phyloP scores from a whole-genome alignment of 2,888 invertebrate genomes.

The Eupeodes latifasciatus region DNA sequence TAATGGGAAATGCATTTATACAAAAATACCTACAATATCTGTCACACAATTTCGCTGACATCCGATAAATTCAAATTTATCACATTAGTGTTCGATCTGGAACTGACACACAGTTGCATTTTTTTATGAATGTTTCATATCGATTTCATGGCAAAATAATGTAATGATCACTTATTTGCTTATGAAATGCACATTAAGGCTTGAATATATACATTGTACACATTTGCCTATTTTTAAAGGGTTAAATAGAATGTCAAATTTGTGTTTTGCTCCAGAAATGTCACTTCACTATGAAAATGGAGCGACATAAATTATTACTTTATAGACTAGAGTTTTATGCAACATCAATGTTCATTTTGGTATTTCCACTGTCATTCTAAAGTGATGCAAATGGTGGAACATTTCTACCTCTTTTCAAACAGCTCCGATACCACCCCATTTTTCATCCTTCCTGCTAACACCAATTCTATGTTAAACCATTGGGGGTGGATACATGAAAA shows the following conservation, averaged over 20 bases:
- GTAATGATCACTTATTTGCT: conserved; percentile 55
- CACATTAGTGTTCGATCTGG: conserved; percentile 51
- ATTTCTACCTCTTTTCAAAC: not conserved
- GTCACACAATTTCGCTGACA: conserved; percentile 48
- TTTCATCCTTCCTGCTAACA: not conserved
- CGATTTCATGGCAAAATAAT: conserved; percentile 62
- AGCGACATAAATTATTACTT: not conserved
- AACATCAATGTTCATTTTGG: conserved; percentile 13
- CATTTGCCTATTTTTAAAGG: conserved; percentile 8
- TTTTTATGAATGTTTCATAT: conserved; percentile 5
- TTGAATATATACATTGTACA: too few species aligned
- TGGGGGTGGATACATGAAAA: conserved; percentile 12
- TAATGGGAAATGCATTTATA: conserved; percentile 2
- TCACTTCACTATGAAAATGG: not conserved
- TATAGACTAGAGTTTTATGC: not conserved
- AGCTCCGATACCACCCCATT: too few species aligned
- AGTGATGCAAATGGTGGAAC: conserved; percentile 1
- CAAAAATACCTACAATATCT: not conserved
- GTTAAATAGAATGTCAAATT: not conserved
- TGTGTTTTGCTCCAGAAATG: conserved; percentile 11
- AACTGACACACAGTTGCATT: conserved; percentile 26
- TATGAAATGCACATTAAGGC: not conserved
- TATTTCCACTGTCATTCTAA: conserved; percentile 10
- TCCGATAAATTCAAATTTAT: conserved; percentile 49
- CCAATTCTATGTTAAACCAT: conserved; percentile 10